These are phyloP conservation scores for Harlomillsia oculata DNA, from an alignment of 1,140 invertebrate genomes.

Conservation along the genomic window DNA sequence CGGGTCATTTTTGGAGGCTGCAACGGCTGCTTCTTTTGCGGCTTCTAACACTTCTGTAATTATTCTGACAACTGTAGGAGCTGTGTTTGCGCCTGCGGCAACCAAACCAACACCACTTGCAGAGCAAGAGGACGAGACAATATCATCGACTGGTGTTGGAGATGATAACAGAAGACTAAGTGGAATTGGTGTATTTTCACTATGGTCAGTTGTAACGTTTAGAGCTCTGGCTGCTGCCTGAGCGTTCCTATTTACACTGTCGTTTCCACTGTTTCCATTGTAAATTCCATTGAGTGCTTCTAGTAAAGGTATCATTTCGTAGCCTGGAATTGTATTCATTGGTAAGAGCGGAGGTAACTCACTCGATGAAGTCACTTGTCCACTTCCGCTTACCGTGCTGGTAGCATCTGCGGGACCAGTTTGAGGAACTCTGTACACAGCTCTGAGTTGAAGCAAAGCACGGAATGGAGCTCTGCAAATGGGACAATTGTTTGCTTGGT, in stretches of 20 bases:
- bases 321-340: conserved; percentile 79
- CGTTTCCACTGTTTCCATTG: conserved; percentile 45
- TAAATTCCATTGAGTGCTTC: conserved; percentile 95
- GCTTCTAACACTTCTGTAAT: conserved; percentile 13
- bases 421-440: conserved; percentile 66
- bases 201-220: conserved; percentile 18
- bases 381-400: too few relatives aligned
- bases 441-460: conserved; percentile 88
- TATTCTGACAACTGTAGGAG: conserved; percentile 1
- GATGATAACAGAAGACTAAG: conserved; percentile 33
- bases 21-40: conserved; percentile 25
- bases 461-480: conserved; percentile 96
- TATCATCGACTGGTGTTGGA: not conserved
- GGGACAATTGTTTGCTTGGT: conserved; percentile 93
- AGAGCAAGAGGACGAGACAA: too few relatives aligned
- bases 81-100: not conserved
- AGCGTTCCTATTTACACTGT: conserved; percentile 6
- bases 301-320: conserved; percentile 89
- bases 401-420: too few relatives aligned
- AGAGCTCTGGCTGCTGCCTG: conserved; percentile 25
- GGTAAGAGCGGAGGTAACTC: too few relatives aligned
- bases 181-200: conserved; percentile 21
- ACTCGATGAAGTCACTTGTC: too few relatives aligned
- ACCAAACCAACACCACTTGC: not conserved
- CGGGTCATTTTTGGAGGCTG: conserved; percentile 13